These are phyloP conservation scores for Masnerella sp. DNA, from an alignment of 2,888 invertebrate species.

Conservation along the genomic window DNA sequence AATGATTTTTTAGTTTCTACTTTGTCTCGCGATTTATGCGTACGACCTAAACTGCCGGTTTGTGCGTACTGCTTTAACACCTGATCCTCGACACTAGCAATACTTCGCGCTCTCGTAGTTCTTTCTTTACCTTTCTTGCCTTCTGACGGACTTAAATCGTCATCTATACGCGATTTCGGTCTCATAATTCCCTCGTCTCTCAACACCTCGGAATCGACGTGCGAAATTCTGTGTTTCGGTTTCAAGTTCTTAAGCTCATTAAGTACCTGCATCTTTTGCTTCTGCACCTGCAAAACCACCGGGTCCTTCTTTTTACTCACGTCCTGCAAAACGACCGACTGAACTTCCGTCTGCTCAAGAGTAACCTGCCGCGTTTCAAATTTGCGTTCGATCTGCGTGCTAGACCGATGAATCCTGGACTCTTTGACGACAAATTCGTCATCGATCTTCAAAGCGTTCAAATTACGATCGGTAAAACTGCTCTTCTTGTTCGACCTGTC, in stretches of 20 bases:
- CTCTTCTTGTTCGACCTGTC: conserved; percentile 70
- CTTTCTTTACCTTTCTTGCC: conserved; percentile 63
- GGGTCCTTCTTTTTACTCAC: conserved; percentile 70
- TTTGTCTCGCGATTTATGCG: conserved; percentile 67
- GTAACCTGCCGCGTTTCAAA: conserved; percentile 69
- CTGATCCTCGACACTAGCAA: conserved; percentile 73
- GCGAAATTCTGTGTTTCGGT: conserved; percentile 74
- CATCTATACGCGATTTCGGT: conserved; percentile 75
- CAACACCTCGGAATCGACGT: conserved; percentile 75
- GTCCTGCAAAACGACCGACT: conserved; percentile 65
- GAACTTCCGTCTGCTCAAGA: conserved; percentile 67
- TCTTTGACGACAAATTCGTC: conserved; percentile 69
- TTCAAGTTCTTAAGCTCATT: conserved; percentile 74
- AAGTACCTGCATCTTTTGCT: conserved; percentile 72
- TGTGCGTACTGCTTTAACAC: conserved; percentile 67
- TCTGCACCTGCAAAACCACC: conserved; percentile 71
- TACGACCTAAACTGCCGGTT: conserved; percentile 74
- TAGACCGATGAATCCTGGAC: conserved; percentile 72
- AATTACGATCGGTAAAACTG: conserved; percentile 71
- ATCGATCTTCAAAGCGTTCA: conserved; percentile 61
- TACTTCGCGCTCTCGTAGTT: conserved; percentile 71
- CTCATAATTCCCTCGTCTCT: conserved; percentile 76
- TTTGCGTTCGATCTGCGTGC: conserved; percentile 73
- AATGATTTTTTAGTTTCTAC: conserved; percentile 59
- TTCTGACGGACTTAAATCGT: conserved; percentile 70